Percentiles rank a stretch among this genome's conserved stretches.
These are phyloP conservation scores for Eurypyga helias DNA, from an alignment of 2,113 vertebrate species.

Conservation along the genomic window DNA sequence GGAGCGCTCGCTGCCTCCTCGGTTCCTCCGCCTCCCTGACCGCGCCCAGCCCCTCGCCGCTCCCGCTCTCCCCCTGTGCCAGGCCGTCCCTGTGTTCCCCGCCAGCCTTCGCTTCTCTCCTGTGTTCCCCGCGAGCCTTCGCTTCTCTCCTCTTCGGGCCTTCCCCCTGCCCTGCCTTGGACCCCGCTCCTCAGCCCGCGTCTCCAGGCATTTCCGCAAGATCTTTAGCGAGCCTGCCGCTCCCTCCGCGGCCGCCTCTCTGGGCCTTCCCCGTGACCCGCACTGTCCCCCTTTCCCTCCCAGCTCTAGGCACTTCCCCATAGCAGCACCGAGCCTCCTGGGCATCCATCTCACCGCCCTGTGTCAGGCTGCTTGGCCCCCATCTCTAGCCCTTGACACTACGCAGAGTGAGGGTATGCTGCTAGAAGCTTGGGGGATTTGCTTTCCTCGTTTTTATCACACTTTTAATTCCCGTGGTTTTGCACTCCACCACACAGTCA, in stretches of 20 bases:
- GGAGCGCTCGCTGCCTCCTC: no score
- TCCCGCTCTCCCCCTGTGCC: no score
- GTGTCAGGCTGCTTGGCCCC: accelerated
- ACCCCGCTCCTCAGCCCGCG: accelerated
- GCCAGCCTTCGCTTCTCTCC: background rate
- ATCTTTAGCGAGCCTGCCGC: accelerated
- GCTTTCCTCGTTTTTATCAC: background rate
- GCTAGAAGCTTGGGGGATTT: background rate
- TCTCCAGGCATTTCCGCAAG: background rate
- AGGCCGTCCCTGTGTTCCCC: no score
- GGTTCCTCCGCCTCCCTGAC: no score
- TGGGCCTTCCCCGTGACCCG: accelerated
- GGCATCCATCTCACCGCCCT: accelerated
- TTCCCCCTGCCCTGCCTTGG: no score
- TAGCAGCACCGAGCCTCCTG: accelerated
- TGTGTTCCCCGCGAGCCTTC: no score
- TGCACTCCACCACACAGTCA: accelerated
- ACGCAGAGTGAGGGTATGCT: accelerated
- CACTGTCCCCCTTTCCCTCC: accelerated
- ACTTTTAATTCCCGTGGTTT: accelerated
- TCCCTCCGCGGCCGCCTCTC: accelerated
- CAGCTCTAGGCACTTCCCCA: accelerated
- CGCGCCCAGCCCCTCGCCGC: no score
- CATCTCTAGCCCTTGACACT: background rate
- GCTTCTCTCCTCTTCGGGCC: background rate